Conservation (phyloP, 2,888 invertebrate genomes). For the Brachycybe producta region DNA sequence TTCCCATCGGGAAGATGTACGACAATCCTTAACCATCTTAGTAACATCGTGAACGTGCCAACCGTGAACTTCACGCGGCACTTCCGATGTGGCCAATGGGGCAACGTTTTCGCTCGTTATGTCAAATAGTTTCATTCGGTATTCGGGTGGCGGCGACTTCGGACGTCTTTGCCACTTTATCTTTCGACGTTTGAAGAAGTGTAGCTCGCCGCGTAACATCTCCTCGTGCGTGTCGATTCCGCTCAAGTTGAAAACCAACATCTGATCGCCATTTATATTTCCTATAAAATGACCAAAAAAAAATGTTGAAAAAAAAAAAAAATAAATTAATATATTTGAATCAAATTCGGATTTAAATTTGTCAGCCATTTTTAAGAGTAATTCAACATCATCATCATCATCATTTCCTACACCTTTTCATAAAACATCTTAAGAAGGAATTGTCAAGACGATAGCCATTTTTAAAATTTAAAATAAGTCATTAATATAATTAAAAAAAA, state of each 20-base stretch:
- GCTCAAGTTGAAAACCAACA: conserved; percentile 35
- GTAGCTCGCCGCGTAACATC: conserved; percentile 33
- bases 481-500: no score
- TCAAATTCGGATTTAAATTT: no score
- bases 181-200: conserved; percentile 27
- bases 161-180: conserved; percentile 3
- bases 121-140: conserved; percentile 3
- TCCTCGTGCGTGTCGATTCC: conserved; percentile 30
- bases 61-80: not conserved
- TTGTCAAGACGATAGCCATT: no score
- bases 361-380: no score
- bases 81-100: conserved; percentile 2
- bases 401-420: no score
- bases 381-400: no score
- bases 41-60: conserved; percentile 33
- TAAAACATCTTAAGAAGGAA: no score
- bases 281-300: conserved; percentile 9
- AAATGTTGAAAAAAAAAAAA: no score
- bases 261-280: conserved; percentile 20
- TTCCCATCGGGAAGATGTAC: conserved; percentile 20
- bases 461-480: no score
- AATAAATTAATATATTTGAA: no score
- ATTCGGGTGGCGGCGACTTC: not conserved
- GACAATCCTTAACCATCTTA: conserved; percentile 27
- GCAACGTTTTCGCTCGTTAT: not conserved